Percentiles rank a stretch among this genome's conserved stretches.
These are phyloP conservation scores for Psettodes erumei DNA, from an alignment of 2,113 vertebrate genomes.

Conservation along the genomic window DNA sequence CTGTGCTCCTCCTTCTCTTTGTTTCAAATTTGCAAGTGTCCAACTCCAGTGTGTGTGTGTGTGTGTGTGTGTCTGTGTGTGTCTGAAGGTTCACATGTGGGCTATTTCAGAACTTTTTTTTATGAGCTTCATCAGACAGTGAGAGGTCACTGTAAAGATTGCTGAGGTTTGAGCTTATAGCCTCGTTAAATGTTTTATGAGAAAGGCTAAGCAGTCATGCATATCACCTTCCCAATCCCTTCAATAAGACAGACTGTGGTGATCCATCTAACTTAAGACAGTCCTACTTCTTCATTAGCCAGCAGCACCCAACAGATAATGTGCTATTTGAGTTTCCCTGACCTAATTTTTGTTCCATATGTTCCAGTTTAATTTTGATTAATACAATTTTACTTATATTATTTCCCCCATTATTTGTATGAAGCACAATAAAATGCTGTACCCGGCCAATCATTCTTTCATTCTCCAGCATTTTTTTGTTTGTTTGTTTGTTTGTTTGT, in stretches of 20 bases:
- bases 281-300: conserved; percentile 41
- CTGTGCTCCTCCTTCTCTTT: not conserved
- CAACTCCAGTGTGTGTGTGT: conserved; percentile 1
- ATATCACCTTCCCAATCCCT: conserved; percentile 43
- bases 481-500: too few species aligned
- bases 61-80: not conserved
- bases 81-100: not conserved
- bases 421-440: not conserved
- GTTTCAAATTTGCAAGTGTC: not conserved
- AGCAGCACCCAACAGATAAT: conserved; percentile 6
- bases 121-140: conserved; percentile 65
- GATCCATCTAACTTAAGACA: conserved; percentile 41
- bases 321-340: not conserved
- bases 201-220: conserved; percentile 51
- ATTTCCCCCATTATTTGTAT: not conserved
- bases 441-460: not conserved
- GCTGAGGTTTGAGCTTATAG: conserved; percentile 52
- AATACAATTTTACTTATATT: not conserved
- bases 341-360: not conserved
- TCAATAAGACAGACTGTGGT: conserved; percentile 31
- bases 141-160: conserved; percentile 64
- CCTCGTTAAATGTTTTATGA: conserved; percentile 74
- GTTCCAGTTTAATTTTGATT: not conserved
- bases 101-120: conserved; percentile 38
- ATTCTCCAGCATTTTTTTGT: too few species aligned